These are phyloP conservation scores for Megaceryle maxima DNA, from an alignment of 2,113 vertebrate genomes.

Conservation along the genomic window DNA sequence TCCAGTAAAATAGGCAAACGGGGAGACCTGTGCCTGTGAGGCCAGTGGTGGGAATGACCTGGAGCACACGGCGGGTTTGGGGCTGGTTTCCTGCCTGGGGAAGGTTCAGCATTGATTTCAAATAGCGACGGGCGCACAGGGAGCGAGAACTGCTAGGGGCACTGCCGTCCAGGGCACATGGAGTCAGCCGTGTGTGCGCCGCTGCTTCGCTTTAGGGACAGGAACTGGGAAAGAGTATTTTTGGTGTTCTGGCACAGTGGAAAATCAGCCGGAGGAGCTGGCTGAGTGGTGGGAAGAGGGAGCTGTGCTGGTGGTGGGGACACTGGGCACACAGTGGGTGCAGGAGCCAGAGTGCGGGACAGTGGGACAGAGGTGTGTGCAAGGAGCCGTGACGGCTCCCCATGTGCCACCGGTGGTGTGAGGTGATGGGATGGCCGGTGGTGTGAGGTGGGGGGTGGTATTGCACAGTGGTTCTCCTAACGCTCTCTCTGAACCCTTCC, in stretches of 20 bases:
- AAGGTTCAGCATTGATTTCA: not conserved
- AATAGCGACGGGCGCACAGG: rapidly evolving
- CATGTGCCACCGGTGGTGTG: not conserved
- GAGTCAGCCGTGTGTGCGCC: rapidly evolving
- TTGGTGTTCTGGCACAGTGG: rapidly evolving
- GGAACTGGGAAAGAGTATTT: not conserved
- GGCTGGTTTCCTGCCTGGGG: not conserved
- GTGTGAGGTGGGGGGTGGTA: not conserved
- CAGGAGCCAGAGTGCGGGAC: rapidly evolving
- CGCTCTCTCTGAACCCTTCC: conserved; percentile 61
- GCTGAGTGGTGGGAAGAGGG: rapidly evolving
- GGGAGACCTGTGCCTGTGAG: not conserved
- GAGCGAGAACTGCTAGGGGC: rapidly evolving
- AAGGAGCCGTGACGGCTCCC: not conserved
- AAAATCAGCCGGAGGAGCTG: not conserved
- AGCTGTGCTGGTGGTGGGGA: rapidly evolving
- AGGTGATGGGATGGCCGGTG: not conserved
- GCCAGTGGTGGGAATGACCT: rapidly evolving
- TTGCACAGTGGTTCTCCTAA: not conserved
- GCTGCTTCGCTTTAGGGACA: not conserved
- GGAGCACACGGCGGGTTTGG: rapidly evolving
- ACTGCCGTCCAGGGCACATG: rapidly evolving
- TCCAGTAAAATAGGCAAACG: not conserved
- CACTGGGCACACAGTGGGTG: not conserved
- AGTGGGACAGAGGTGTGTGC: not conserved